Evolutionary conservation across 1,140 invertebrate species (phyloP).

Genomic region (Pissodes strobi): DNA sequence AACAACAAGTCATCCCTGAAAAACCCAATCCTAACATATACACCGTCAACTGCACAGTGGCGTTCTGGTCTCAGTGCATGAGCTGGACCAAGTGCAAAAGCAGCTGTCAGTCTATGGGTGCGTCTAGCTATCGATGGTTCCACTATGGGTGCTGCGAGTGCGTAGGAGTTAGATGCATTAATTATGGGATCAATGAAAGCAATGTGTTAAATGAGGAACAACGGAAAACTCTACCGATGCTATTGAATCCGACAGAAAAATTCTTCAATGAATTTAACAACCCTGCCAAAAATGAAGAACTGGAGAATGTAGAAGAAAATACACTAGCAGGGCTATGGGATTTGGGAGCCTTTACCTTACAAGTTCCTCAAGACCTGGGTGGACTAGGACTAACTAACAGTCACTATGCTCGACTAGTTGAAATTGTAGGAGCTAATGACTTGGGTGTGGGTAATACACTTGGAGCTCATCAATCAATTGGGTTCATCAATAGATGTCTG

Average conservation of each 20-base stretch:
- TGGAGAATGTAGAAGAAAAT: conserved; percentile 67
- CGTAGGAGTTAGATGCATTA: conserved; percentile 85
- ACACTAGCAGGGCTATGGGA: conserved; percentile 83
- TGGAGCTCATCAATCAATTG: conserved; percentile 90
- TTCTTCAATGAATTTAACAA: conserved; percentile 88
- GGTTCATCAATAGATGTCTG: conserved; percentile 66
- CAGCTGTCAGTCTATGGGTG: conserved; percentile 74
- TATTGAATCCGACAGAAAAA: conserved; percentile 84
- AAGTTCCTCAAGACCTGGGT: conserved; percentile 81
- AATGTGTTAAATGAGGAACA: conserved; percentile 81
- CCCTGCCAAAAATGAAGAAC: conserved; percentile 74
- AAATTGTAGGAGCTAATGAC: conserved; percentile 89
- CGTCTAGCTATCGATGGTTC: conserved; percentile 84
- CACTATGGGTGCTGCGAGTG: conserved; percentile 96
- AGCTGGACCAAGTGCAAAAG: conserved; percentile 84
- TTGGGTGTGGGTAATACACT: conserved; percentile 86
- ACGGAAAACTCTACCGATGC: conserved; percentile 79
- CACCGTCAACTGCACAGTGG: conserved; percentile 88
- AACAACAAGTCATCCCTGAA: conserved; percentile 64
- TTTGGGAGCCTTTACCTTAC: conserved; percentile 89
- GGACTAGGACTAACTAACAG: conserved; percentile 88
- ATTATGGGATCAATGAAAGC: conserved; percentile 90
- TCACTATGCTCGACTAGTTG: conserved; percentile 90
- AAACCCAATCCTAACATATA: conserved; percentile 67
- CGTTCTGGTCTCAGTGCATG: conserved; percentile 88